Evolutionary conservation across 2,113 vertebrate species (phyloP), one percentile per base, ranked within the genome.

Genomic region (Cariama cristata): DNA sequence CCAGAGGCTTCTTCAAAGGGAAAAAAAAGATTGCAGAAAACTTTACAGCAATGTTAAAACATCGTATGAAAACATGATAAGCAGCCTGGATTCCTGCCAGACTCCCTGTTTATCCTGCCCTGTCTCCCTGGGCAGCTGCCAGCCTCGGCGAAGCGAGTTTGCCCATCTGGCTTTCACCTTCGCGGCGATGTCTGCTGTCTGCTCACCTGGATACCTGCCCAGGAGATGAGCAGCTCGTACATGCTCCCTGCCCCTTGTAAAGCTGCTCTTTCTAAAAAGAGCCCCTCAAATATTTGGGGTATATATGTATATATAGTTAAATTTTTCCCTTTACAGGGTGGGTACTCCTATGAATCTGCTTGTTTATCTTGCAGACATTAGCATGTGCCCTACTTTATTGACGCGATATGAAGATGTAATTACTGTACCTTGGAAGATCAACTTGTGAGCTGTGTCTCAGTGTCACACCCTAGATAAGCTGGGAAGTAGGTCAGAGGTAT

Each of bases 181-280:
- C 24, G 0, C 33, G 3, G 14, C 1, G 38, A 59, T 38, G 38
- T 28, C 32, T 42, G 8, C 38, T 23, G 10, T 8, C 20, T 8
- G 30, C 49, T 49, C 81, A 45, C 10, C n/a, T 3, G 40, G 11
- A 16, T 33, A 19, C 7, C 59, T 26, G 2, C 7, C 9, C 4
- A 8, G 14, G 42, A 42, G 10, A 55, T 0, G 0, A n/a, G 32
- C 49, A 85, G 3, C 8, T n/a, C 5, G 12, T 44, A 9, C 24
- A 2, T 1, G 0, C 9, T 44, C 40, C 80, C 38, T 52, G 2
- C 1, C 6, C 32, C 27, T 32, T 4, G 0, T 18, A 27, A 67
- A 47, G 6, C 44, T 9, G 4, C 16, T 33, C 26, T 35, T 22
- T 44, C 49, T 12, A 4, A n/a, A 79, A 26, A 0, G 4, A 79